Evolutionary conservation across 2,113 vertebrate species (phyloP).

Genomic region (Orycteropus afer): DNA sequence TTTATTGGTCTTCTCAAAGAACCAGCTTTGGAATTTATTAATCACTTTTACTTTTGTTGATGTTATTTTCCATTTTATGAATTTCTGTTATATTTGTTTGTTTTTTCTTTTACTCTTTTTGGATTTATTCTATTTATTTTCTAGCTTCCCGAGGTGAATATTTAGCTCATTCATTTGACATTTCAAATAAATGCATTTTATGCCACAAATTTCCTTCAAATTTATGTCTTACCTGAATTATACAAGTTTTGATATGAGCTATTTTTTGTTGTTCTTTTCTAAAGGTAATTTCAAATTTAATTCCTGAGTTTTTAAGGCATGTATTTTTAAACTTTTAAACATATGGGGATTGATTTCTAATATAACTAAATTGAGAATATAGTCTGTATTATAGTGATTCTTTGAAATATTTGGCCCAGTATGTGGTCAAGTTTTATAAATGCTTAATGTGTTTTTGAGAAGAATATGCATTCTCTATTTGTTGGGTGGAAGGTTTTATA

Average conservation of each 20-base stretch:
- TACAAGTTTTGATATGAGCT: not conserved
- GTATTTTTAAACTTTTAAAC: slow-evolving; percentile 3
- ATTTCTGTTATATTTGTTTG: not conserved
- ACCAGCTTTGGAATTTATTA: not conserved
- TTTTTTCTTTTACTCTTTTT: not conserved
- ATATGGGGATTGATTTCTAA: slow-evolving; percentile 5
- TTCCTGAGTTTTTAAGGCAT: not conserved
- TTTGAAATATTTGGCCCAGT: slow-evolving; percentile 4
- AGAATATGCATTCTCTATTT: not conserved
- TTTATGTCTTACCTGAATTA: not conserved
- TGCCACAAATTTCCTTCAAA: not conserved
- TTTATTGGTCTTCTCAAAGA: not conserved
- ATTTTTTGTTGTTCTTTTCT: not conserved
- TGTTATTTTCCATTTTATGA: not conserved
- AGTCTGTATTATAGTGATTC: not conserved
- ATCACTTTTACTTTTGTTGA: not conserved
- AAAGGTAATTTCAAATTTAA: not conserved
- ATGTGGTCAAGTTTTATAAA: not conserved
- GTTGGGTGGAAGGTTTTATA: not conserved
- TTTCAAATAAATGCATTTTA: not conserved
- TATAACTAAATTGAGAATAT: slow-evolving; percentile 8
- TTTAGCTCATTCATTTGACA: not conserved
- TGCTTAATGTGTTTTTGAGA: not conserved
- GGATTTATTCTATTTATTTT: not conserved
- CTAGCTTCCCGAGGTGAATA: not conserved